A percentile compares a stretch with the other conserved stretches of the same genome.
These are phyloP conservation scores for Centropus unirufus DNA, from an alignment of 2,113 vertebrate species.

Conservation along the genomic window DNA sequence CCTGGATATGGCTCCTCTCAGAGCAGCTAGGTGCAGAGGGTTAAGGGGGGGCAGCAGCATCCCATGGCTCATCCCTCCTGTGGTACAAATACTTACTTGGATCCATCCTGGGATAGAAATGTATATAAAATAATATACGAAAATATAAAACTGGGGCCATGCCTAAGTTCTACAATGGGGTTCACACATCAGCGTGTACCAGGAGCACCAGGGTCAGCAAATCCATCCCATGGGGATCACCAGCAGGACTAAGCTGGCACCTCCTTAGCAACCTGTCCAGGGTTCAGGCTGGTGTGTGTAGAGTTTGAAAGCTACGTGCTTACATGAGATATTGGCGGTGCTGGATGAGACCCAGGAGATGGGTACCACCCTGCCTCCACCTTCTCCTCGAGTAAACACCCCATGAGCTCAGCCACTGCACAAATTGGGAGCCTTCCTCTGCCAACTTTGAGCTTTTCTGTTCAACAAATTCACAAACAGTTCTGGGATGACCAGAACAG, in stretches of 20 bases:
- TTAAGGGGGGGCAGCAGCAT: neutral
- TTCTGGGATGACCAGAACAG: neutral
- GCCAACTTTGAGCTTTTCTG: neutral
- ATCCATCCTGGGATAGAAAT: neutral
- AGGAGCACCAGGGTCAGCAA: neutral
- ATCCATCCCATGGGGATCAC: too few species aligned
- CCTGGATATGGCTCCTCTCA: neutral
- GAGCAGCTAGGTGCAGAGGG: neutral
- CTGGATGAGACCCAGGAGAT: neutral
- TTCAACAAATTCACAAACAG: neutral
- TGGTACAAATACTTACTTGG: neutral
- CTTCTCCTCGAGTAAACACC: neutral
- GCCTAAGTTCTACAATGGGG: neutral
- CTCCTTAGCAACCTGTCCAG: neutral
- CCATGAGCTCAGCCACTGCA: accelerated
- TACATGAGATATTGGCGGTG: neutral
- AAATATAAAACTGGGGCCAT: too few species aligned
- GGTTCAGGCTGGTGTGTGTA: too few species aligned
- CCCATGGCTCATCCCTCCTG: neutral
- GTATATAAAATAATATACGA: too few species aligned
- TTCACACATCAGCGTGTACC: neutral
- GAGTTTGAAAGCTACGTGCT: neutral
- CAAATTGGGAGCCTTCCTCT: neutral
- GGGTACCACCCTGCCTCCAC: accelerated
- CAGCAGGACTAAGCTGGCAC: neutral